Conservation (phyloP, 2,113 vertebrate species). For the Forbesichthys papilliferus region DNA sequence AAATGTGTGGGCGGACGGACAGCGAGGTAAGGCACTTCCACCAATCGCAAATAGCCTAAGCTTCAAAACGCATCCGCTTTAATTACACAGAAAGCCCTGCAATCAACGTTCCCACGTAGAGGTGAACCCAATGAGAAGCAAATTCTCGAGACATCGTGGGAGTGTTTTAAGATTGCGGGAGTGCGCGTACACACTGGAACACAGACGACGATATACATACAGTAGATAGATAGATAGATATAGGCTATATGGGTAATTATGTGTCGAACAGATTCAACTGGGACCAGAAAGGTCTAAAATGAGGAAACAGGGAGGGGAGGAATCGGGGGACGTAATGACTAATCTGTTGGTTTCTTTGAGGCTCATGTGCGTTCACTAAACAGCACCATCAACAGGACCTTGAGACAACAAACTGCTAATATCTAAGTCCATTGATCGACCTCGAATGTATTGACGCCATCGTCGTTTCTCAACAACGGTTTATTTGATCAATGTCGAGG, state of each 20-base stretch:
- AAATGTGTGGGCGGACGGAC: constrained; percentile 54
- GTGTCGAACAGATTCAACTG: constrained; percentile 47
- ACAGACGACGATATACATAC: too few species aligned
- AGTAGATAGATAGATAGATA: too few species aligned
- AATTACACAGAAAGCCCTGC: constrained; percentile 52
- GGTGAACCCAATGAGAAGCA: constrained; percentile 24
- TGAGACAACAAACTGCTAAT: constrained; percentile 48
- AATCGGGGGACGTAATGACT: constrained; percentile 15
- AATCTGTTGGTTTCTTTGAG: constrained; percentile 67
- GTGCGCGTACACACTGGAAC: background rate
- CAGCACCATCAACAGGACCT: constrained; percentile 42
- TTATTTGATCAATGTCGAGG: constrained; percentile 1
- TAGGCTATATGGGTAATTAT: constrained; percentile 8
- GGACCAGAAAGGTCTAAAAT: background rate
- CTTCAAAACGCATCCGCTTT: constrained; percentile 39
- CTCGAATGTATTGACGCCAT: too few species aligned
- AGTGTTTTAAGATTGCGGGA: constrained; percentile 9
- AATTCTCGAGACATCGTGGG: constrained; percentile 32
- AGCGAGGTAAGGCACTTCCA: constrained; percentile 41
- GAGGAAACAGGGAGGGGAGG: background rate
- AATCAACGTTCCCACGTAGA: constrained; percentile 35
- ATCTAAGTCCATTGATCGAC: constrained; percentile 11
- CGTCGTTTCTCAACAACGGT: too few species aligned
- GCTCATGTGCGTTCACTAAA: constrained; percentile 57
- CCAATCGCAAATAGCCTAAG: constrained; percentile 30